phyloP scores from a whole-genome alignment of 2,113 vertebrate species.

The Choloepus hoffmanni region DNA sequence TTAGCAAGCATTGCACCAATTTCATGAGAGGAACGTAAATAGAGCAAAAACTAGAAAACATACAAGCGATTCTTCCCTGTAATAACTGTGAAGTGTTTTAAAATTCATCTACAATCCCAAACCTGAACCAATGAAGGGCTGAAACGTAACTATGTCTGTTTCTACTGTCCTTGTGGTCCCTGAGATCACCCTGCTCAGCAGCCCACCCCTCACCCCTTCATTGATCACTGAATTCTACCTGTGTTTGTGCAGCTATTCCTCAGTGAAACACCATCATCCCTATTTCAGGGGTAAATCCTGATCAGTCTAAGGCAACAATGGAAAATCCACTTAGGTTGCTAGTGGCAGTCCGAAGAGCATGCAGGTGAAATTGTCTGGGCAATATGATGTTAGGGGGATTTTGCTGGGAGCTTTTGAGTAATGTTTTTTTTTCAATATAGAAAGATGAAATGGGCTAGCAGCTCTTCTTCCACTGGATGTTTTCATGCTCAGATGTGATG shows the following conservation, averaged over 20 bases:
- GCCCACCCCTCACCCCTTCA: not conserved
- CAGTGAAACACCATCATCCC: not conserved
- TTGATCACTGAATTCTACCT: not conserved
- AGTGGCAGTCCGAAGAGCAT: not conserved
- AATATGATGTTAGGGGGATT: not conserved
- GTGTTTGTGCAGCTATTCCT: not conserved
- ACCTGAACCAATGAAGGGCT: not conserved
- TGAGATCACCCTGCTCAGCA: not conserved
- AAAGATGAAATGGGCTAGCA: not conserved
- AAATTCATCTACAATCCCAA: not conserved
- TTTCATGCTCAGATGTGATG: not conserved
- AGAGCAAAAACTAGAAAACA: not conserved
- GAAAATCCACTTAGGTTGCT: not conserved
- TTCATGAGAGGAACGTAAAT: not conserved
- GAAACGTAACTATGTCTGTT: not conserved
- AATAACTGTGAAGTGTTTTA: not conserved
- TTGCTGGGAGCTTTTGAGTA: not conserved
- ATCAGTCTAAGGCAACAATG: not conserved
- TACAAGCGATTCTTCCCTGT: not conserved
- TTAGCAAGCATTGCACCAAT: not conserved
- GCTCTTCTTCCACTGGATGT: not conserved
- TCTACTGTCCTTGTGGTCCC: not conserved
- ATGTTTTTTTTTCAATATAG: not conserved
- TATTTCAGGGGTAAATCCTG: not conserved
- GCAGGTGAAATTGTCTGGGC: not conserved